These are phyloP conservation scores for Drosophila pullipes DNA, from an alignment of 2,888 invertebrate genomes.

Conservation along the genomic window DNA sequence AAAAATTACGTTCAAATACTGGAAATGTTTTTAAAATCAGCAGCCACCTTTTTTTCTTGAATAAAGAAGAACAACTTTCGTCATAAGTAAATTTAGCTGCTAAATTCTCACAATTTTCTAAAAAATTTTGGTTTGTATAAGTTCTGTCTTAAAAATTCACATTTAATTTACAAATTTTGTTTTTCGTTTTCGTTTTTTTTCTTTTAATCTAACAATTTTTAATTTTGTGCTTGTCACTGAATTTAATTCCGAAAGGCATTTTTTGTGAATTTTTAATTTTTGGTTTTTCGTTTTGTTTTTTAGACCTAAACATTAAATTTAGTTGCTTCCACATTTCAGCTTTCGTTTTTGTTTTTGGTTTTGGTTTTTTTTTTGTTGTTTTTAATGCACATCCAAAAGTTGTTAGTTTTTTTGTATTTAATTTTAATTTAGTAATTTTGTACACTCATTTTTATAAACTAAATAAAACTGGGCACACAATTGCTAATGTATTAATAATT, in stretches of 20 bases:
- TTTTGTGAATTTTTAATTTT: conserved; percentile 75
- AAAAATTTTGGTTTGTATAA: conserved; percentile 61
- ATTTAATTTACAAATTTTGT: conserved; percentile 58
- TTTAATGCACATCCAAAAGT: conserved; percentile 60
- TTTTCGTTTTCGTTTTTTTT: conserved; percentile 9
- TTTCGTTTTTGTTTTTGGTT: conserved; percentile 32
- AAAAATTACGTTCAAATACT: not conserved
- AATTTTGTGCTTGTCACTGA: conserved; percentile 70
- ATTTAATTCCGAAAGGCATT: conserved; percentile 85
- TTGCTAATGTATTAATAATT: conserved; percentile 49
- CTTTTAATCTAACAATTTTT: conserved; percentile 61
- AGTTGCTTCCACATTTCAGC: conserved; percentile 60
- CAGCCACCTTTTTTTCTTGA: conserved; percentile 1
- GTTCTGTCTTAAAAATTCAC: conserved; percentile 49
- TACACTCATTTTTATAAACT: conserved; percentile 51
- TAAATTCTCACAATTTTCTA: conserved; percentile 64
- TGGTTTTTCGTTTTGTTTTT: conserved; percentile 25
- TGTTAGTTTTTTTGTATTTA: conserved; percentile 38
- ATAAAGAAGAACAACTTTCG: conserved; percentile 47
- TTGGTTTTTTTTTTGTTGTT: conserved; percentile 1
- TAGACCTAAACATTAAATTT: conserved; percentile 82
- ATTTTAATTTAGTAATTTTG: conserved; percentile 51
- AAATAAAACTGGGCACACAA: conserved; percentile 81
- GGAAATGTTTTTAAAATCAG: conserved; percentile 15
- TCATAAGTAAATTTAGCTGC: conserved; percentile 63